Conservation (phyloP, 2,888 invertebrate species). For the Temnothorax ravouxi region DNA sequence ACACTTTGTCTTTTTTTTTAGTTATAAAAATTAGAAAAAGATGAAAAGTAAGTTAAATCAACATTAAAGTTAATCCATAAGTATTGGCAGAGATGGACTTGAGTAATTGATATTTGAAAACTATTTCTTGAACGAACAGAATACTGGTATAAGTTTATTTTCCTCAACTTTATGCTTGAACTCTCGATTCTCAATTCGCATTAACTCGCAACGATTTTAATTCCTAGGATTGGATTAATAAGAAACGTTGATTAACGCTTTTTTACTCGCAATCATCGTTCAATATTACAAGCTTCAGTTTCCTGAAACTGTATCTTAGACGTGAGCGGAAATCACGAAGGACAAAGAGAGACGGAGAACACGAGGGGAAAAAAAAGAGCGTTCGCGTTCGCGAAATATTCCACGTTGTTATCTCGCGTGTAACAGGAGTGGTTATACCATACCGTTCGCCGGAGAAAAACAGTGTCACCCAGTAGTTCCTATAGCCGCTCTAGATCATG, state of each 20-base stretch:
- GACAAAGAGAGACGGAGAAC: not conserved
- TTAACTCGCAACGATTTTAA: not conserved
- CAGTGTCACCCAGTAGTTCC: slow-evolving; percentile 20
- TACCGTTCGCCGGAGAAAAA: not conserved
- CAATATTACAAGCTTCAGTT: not conserved
- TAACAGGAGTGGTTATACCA: slow-evolving; percentile 1
- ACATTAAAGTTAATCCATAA: too few species aligned
- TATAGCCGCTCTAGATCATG: slow-evolving; percentile 39
- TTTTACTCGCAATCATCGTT: not conserved
- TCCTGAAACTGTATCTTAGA: not conserved
- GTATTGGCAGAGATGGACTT: too few species aligned
- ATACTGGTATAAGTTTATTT: not conserved
- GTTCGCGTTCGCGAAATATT: slow-evolving; percentile 12
- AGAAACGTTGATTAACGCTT: not conserved
- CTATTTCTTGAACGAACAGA: not conserved
- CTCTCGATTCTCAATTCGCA: not conserved
- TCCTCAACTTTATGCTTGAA: not conserved
- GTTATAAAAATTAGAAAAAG: too few species aligned
- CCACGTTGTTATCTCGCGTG: not conserved
- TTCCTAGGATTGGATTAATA: not conserved
- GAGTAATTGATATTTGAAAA: not conserved
- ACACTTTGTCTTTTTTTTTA: too few species aligned
- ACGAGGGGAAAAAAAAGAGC: not conserved
- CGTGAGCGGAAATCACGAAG: slow-evolving; percentile 1
- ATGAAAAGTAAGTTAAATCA: too few species aligned